These are phyloP conservation scores for Syritta pipiens DNA, from an alignment of 2,888 invertebrate species.

Conservation along the genomic window DNA sequence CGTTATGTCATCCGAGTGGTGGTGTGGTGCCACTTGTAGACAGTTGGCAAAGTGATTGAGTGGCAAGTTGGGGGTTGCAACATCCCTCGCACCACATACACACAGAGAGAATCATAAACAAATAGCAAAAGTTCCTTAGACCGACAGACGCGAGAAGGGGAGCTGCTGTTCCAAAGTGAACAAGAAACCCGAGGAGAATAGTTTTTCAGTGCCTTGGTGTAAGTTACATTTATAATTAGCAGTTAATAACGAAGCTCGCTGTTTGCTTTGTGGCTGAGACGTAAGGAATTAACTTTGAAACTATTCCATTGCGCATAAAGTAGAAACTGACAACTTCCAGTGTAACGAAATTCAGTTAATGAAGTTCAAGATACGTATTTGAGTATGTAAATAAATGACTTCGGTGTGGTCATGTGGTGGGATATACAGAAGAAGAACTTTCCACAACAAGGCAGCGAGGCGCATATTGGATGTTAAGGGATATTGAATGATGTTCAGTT, in stretches of 20 bases:
- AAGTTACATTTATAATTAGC: conserved; percentile 56
- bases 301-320: conserved; percentile 14
- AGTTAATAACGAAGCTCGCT: conserved; percentile 46
- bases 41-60: conserved; percentile 31
- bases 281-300: conserved; percentile 26
- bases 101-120: conserved; percentile 2
- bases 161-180: conserved; percentile 34
- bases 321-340: neutral
- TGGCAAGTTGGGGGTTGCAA: conserved; percentile 12
- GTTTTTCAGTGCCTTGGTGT: conserved; percentile 19
- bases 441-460: too few species aligned
- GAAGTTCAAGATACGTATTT: conserved; percentile 26
- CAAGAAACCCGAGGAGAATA: conserved; percentile 10
- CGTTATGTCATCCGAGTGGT: conserved; percentile 29
- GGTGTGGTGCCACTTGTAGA: neutral
- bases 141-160: too few species aligned
- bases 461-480: too few species aligned
- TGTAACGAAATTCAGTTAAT: conserved; percentile 32
- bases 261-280: conserved; percentile 34
- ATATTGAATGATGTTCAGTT: too few species aligned
- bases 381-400: conserved; percentile 23
- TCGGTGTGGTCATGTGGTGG: conserved; percentile 8
- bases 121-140: conserved; percentile 10
- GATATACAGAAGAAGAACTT: too few species aligned
- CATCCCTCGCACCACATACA: conserved; percentile 7